A percentile compares a stretch with the other conserved stretches of the same genome.
Evolutionary conservation across 2,888 invertebrate species (phyloP).

Genomic region (Drosophila birchii): DNA sequence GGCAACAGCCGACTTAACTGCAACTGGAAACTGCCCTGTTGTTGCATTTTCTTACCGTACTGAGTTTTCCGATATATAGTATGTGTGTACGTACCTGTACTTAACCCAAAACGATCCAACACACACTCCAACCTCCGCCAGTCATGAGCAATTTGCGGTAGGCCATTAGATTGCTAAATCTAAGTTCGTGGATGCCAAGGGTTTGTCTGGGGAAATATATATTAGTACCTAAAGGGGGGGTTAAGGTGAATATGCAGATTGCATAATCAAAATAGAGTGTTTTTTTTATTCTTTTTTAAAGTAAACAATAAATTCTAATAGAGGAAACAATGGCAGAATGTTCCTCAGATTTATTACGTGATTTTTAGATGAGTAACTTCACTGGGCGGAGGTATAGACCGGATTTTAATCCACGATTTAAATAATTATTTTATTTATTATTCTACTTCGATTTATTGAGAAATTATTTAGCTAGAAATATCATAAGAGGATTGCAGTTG

Average conservation of each 20-base stretch:
- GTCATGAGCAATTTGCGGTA: conserved; percentile 45
- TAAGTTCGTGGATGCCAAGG: conserved; percentile 10
- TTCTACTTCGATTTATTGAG: background rate
- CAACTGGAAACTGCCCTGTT: conserved; percentile 28
- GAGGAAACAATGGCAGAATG: conserved; percentile 6
- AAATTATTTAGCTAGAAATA: too few relatives aligned
- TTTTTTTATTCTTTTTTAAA: background rate
- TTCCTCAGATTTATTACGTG: background rate
- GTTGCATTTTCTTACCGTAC: conserved; percentile 28
- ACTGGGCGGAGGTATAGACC: background rate
- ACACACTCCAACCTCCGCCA: conserved; percentile 17
- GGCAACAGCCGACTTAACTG: conserved; percentile 26
- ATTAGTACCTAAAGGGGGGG: conserved; percentile 4
- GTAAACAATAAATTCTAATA: conserved; percentile 3
- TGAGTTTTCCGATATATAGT: conserved; percentile 23
- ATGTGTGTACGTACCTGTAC: conserved; percentile 5
- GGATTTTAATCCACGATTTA: background rate
- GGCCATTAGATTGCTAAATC: conserved; percentile 35
- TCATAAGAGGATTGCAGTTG: background rate
- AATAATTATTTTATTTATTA: background rate
- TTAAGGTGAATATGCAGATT: conserved; percentile 14
- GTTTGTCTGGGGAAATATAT: background rate
- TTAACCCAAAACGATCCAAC: conserved; percentile 6
- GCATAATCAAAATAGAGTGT: conserved; percentile 8
- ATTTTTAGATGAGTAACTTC: conserved; percentile 4